These are phyloP conservation scores for Microplitis deprimator DNA, from an alignment of 2,888 invertebrate species.

Conservation along the genomic window DNA sequence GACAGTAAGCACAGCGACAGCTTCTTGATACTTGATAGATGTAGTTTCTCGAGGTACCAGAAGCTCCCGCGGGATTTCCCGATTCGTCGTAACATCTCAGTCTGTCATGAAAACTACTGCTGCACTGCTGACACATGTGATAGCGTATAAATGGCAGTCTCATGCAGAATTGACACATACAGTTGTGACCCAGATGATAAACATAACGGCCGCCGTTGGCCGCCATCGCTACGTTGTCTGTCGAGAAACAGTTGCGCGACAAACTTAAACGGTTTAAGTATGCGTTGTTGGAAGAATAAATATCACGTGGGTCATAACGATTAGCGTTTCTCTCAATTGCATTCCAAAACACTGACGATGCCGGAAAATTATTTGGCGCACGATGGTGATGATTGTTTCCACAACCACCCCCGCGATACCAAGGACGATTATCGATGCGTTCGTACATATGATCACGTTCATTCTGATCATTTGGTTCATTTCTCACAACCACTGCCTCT, in stretches of 20 bases:
- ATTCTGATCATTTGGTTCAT: constrained; percentile 40
- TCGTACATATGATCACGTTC: constrained; percentile 63
- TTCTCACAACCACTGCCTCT: constrained; percentile 48
- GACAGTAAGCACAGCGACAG: constrained; percentile 63
- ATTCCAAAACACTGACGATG: constrained; percentile 52
- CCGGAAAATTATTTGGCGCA: constrained; percentile 53
- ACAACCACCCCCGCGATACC: constrained; percentile 47
- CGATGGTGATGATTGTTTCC: constrained; percentile 49
- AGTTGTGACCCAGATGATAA: constrained; percentile 60
- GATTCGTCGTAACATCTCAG: constrained; percentile 56
- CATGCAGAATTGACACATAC: constrained; percentile 62
- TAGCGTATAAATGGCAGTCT: constrained; percentile 55
- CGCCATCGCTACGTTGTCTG: constrained; percentile 66
- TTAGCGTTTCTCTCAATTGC: constrained; percentile 54
- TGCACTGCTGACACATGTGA: constrained; percentile 60
- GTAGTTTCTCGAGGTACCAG: constrained; percentile 61
- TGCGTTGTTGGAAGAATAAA: constrained; percentile 59
- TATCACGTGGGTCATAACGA: constrained; percentile 59
- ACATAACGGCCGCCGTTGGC: constrained; percentile 55
- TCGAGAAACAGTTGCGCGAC: constrained; percentile 67
- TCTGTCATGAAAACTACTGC: constrained; percentile 62
- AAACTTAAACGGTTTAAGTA: constrained; percentile 60
- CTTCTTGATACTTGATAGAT: constrained; percentile 65
- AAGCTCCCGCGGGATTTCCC: constrained; percentile 42
- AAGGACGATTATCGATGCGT: constrained; percentile 61